Base-by-base conservation (phyloP, 2,888 invertebrate genomes). In the Drosophila basisetae region DNA sequence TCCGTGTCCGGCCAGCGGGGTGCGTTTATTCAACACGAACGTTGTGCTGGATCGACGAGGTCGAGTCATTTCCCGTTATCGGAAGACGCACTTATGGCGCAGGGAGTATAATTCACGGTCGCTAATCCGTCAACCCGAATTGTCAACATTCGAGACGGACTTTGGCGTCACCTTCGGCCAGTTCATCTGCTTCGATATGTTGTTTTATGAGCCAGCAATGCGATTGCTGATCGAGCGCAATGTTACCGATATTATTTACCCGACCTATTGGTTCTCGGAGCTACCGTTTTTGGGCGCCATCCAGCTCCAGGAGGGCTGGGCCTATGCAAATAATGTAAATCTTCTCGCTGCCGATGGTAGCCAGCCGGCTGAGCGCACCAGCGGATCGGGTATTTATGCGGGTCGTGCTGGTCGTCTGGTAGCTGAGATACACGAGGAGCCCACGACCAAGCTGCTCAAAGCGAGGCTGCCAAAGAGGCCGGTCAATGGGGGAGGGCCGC, bases 211-310 rank as follows among this genome's bases (percentile, higher is more conserved):
- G 4, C 97, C 97, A 0, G 95, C 96, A 0, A 92, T 96, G 41
- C 94, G 94, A 9, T 62, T 93, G 13, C 35, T 92, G 0, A 53
- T 67, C 60, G 78, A 90, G 4, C 49, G 76, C 2, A 92, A 92
- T 4, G 70, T 93, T 0, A 92, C 78, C 0, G 92, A 93, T 52
- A 82, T 93, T 31, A 72, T 84, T 93, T 95, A 41, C 92, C 95
- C 96, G 0, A 95, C 96, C 0, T 96, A 96, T 91, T 98, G 98
- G 98, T 96, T 96, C 84, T 96, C 97, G 2, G 96, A 97, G 90
- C 91, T 97, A 72, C 98, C 98, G 0, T 97, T 93, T 58, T 64
- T 93, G 41, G 82, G 89, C 2, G 94, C 95, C 4, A 81, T 94
- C 1, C 95, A 95, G 89, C 91, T 94, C 5, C 96, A 96, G 85